phyloP scores from a whole-genome alignment of 2,888 invertebrate genomes.

The Odontocolon sp. region DNA sequence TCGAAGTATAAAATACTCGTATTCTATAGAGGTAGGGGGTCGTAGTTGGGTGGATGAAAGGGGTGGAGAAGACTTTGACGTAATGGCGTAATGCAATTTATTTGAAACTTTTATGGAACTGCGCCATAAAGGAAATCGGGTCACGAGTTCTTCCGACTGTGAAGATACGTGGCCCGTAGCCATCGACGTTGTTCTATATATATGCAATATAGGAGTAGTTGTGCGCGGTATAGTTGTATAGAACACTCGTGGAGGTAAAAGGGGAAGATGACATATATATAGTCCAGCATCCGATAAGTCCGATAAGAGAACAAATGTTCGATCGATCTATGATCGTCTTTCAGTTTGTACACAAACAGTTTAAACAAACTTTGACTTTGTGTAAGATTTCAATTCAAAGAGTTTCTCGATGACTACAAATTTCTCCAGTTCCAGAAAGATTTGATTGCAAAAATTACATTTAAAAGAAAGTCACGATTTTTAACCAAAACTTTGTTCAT shows the following conservation, averaged over 20 bases:
- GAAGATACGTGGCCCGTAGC: conserved; percentile 65
- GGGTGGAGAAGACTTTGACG: conserved; percentile 53
- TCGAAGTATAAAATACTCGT: neutral
- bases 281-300: neutral
- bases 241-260: neutral
- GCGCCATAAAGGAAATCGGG: conserved; percentile 69
- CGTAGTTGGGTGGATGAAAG: conserved; percentile 38
- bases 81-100: conserved; percentile 68
- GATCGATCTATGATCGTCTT: neutral
- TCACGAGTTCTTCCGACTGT: conserved; percentile 67
- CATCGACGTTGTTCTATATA: conserved; percentile 39
- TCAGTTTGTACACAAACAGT: neutral
- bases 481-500: too few species aligned
- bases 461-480: too few species aligned
- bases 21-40: too few species aligned
- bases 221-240: too few species aligned
- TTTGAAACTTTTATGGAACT: conserved; percentile 69
- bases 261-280: too few species aligned
- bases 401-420: too few species aligned
- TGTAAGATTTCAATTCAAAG: too few species aligned
- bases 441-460: too few species aligned
- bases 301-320: too few species aligned
- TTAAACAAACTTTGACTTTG: too few species aligned
- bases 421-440: too few species aligned
- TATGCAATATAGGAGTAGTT: neutral